Evolutionary conservation across 2,113 vertebrate genomes (phyloP), one percentile per base, ranked within the genome.

Genomic region (Eptesicus fuscus): DNA sequence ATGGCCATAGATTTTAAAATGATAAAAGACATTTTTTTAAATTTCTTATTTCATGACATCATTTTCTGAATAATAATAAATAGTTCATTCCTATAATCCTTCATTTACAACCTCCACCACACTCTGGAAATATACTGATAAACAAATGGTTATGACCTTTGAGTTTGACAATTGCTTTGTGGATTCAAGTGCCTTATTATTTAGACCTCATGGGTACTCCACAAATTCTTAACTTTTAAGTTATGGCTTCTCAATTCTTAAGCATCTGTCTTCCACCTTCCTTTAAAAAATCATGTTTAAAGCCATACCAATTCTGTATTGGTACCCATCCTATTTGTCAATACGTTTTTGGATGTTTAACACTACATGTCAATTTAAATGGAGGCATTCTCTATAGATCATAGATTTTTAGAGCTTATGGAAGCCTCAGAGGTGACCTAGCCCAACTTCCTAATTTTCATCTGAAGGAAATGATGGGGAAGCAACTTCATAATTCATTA

Each of bases 321-420:
- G 40, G 13, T 49, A 28, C 11, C 17, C n/a, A 59, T 40, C 6
- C 78, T 63, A 16, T 59, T 76, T 70, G 20, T 91, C 42, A 83
- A 7, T 77, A 69, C 23, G 9, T 67, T 95, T 96, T 90, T 92
- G n/a, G 49, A n/a, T 76, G n/a, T 83, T 67, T 92, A 92, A 79
- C n/a, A 47, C 42, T 74, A 90, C 92, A 59, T 70, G 23, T 40
- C 37, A 69, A 7, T 65, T 65, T 84, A 85, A 44, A 49, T n/a
- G 56, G 37, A 63, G 11, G 4, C 7, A 30, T 8, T 74, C 4
- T 94, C 23, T 47, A 65, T 18, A 86, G 67, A 71, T 28, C 18
- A 49, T 40, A 83, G 67, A 94, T 30, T 82, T 84, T 84, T 56
- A 87, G 85, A 69, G 53, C 4, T 83, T 90, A 40, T 42, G 51